phyloP scores from a whole-genome alignment of 2,797 vertebrate species.

The Enteromius afrohamiltoni region DNA sequence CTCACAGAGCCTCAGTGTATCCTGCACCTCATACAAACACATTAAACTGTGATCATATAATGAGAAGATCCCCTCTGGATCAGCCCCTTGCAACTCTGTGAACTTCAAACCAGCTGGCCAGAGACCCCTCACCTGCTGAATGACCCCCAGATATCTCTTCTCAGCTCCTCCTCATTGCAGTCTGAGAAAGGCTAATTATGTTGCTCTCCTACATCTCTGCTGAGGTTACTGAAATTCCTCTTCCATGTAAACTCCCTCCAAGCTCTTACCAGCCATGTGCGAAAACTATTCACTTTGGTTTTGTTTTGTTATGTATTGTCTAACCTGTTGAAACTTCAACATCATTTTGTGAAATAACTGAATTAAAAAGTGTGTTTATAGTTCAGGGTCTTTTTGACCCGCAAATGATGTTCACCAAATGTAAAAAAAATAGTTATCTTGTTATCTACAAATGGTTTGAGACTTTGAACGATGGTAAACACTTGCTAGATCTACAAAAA shows the following conservation, averaged over 20 bases:
- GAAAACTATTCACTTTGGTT: background rate
- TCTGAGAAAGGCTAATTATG: background rate
- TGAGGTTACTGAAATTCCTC: background rate
- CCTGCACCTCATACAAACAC: background rate
- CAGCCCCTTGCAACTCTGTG: background rate
- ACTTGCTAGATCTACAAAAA: too few species aligned
- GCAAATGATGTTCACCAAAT: too few species aligned
- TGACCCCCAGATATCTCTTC: background rate
- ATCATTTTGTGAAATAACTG: background rate
- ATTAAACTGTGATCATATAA: slow-evolving; percentile 48
- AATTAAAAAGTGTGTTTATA: background rate
- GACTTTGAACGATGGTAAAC: too few species aligned
- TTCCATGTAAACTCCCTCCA: background rate
- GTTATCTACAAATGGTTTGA: too few species aligned
- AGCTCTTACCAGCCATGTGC: background rate
- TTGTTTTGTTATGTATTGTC: background rate
- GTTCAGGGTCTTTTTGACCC: too few species aligned
- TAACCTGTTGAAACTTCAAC: background rate
- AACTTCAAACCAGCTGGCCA: background rate
- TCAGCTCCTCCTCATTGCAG: background rate
- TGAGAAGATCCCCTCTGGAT: slow-evolving; percentile 29
- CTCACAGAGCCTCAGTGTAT: slow-evolving; percentile 7
- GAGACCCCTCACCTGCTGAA: background rate
- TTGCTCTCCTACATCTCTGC: background rate
- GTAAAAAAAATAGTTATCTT: too few species aligned